A percentile compares a stretch with the other conserved stretches of the same genome.
Conservation (phyloP, 2,797 vertebrate species). For the Pygocentrus nattereri region DNA sequence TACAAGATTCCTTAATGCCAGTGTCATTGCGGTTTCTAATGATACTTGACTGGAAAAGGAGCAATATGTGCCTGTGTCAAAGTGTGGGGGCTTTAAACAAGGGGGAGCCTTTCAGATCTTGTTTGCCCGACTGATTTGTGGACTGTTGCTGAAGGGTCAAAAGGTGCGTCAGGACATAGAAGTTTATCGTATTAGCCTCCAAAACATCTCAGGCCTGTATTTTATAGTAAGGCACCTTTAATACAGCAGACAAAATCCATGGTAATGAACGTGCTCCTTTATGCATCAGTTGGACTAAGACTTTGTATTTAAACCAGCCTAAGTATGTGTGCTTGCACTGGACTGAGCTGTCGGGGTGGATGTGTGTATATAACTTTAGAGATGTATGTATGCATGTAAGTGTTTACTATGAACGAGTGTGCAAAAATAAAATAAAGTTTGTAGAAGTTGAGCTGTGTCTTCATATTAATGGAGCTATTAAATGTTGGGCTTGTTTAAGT, state of each 20-base stretch:
- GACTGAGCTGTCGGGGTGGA: background rate
- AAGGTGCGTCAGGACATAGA: background rate
- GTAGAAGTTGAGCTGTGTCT: background rate
- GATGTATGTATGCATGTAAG: constrained; percentile 17
- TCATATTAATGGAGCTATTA: background rate
- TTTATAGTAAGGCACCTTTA: background rate
- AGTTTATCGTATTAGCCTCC: constrained; percentile 16
- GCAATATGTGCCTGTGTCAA: constrained; percentile 7
- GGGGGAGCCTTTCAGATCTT: constrained; percentile 2
- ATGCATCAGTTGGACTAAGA: background rate
- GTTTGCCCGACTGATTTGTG: constrained; percentile 1
- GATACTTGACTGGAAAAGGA: constrained; percentile 8
- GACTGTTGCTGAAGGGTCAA: background rate
- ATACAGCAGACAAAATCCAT: background rate
- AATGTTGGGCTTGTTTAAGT: background rate
- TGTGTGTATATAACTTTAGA: constrained; percentile 28
- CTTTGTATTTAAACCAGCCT: background rate
- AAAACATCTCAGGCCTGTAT: constrained; percentile 15
- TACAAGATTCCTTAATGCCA: constrained; percentile 9
- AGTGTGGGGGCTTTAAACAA: constrained; percentile 14
- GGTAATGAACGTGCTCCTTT: background rate
- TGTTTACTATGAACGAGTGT: constrained; percentile 24
- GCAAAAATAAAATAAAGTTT: constrained; percentile 24
- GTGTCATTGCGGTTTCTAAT: constrained; percentile 2
- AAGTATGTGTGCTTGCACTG: constrained; percentile 2